phyloP scores from a whole-genome alignment of 2,888 invertebrate genomes.

The Morpho deidamia region DNA sequence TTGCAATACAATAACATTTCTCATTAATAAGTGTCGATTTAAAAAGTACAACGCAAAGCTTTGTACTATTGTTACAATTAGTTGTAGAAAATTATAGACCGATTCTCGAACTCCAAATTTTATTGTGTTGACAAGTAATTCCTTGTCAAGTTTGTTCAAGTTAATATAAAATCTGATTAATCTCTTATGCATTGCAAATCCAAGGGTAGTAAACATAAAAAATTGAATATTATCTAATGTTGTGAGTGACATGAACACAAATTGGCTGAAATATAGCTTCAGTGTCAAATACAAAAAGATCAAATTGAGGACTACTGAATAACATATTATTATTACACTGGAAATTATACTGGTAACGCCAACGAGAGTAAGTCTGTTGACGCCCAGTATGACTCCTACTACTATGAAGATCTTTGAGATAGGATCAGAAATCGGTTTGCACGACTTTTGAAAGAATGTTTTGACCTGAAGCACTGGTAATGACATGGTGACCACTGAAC shows the following conservation, averaged over 20 bases:
- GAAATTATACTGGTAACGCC: neutral
- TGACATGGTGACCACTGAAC: slow-evolving; percentile 9
- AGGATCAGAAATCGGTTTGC: slow-evolving; percentile 13
- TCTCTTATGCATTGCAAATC: slow-evolving; percentile 13
- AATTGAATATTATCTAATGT: too few relatives aligned
- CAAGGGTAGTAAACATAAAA: slow-evolving; percentile 13
- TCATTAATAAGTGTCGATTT: too few relatives aligned
- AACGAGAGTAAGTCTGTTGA: slow-evolving; percentile 20
- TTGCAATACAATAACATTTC: neutral
- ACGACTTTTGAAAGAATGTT: slow-evolving; percentile 15
- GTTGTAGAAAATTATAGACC: slow-evolving; percentile 26
- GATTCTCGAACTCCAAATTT: neutral
- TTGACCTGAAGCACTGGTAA: slow-evolving; percentile 12
- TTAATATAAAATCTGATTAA: slow-evolving; percentile 21
- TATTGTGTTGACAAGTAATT: slow-evolving; percentile 14
- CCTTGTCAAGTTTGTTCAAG: slow-evolving; percentile 25
- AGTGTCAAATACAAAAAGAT: neutral
- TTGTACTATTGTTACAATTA: neutral
- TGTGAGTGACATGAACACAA: too few relatives aligned
- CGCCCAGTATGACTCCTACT: neutral
- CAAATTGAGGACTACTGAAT: slow-evolving; percentile 5
- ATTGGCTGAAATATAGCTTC: too few relatives aligned
- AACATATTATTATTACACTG: neutral
- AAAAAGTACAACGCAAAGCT: neutral
- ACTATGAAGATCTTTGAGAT: slow-evolving; percentile 15